Evolutionary conservation across 2,888 invertebrate genomes (phyloP), one percentile per base, ranked within the genome.

Genomic region (Sympetrum striolatum): DNA sequence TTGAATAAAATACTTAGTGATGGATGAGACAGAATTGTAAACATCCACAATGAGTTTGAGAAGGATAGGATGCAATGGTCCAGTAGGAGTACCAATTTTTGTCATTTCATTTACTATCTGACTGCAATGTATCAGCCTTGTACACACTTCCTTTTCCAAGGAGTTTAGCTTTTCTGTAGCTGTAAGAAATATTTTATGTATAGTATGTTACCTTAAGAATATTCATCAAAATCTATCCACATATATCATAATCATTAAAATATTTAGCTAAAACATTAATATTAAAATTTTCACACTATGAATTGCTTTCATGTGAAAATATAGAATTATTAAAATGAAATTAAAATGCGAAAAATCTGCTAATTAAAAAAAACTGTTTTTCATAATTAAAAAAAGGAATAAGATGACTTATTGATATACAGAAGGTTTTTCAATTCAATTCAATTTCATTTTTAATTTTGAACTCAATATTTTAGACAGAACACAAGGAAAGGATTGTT

Each of bases 1-100:
- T 25, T 37, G 35, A 31, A 86, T 86, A 60, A 64, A 86, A 86
- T 86, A 86, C 22, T n/a, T 31, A 22, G 53, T 60, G 3, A 86
- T 15, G 14, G 25, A 8, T 18, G 37, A 5, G 14, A 86, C 86
- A 35, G 60, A 37, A 37, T 58, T 86, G 37, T 86, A 86, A 22
- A 86, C 60, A 64, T 86, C 86, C 39, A 86, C 86, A 37, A 86
- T n/a, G 22, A 86, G 64, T n/a, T 86, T 86, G 8, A 86, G n/a
- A 2, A 86, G 37, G 8, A 8, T 86, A 3, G 86, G 37, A 37
- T 86, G 86, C n/a, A 86, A 37, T 37, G 86, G 4, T 14, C 86
- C 86, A 64, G 86, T 39, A 60, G 86, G 86, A 18, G 64, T 86
- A n/a, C 64, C 60, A 60, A 86, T 37, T 86, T 86, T 58, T 5